Conservation (phyloP, 2,797 vertebrate genomes). For the Brachymystax lenok region DNA sequence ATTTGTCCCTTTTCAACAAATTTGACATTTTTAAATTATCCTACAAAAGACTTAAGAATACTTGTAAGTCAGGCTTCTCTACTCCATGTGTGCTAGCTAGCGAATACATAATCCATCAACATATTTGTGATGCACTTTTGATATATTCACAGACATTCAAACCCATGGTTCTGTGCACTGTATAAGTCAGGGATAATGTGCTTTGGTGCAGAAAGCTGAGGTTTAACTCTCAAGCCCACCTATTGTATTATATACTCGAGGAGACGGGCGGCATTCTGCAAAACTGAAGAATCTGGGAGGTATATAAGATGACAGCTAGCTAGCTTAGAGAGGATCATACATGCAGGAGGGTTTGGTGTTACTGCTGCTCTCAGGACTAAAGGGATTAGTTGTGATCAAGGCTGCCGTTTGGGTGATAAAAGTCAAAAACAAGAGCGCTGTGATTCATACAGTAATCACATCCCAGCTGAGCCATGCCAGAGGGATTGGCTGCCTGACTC, state of each 20-base stretch:
- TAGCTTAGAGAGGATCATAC: neutral
- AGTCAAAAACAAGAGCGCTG: neutral
- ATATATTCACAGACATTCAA: neutral
- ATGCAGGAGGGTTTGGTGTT: neutral
- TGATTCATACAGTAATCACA: neutral
- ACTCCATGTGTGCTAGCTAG: too few relatives aligned
- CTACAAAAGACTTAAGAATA: too few relatives aligned
- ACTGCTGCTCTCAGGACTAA: neutral
- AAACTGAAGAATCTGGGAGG: neutral
- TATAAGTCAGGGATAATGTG: neutral
- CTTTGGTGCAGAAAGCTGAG: neutral
- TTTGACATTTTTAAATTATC: too few relatives aligned
- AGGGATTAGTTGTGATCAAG: neutral
- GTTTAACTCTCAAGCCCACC: neutral
- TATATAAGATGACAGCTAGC: neutral
- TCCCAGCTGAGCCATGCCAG: neutral
- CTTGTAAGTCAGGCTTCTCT: too few relatives aligned
- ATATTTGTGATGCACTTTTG: too few relatives aligned
- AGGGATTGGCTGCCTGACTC: neutral
- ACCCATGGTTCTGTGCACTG: neutral
- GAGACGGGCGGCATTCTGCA: neutral
- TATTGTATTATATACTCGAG: neutral
- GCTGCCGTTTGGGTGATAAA: slow-evolving; percentile 3
- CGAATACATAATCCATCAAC: too few relatives aligned
- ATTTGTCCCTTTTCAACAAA: too few relatives aligned